Evolutionary conservation across 2,797 vertebrate species (phyloP).

Genomic region (Prunella strophiata): DNA sequence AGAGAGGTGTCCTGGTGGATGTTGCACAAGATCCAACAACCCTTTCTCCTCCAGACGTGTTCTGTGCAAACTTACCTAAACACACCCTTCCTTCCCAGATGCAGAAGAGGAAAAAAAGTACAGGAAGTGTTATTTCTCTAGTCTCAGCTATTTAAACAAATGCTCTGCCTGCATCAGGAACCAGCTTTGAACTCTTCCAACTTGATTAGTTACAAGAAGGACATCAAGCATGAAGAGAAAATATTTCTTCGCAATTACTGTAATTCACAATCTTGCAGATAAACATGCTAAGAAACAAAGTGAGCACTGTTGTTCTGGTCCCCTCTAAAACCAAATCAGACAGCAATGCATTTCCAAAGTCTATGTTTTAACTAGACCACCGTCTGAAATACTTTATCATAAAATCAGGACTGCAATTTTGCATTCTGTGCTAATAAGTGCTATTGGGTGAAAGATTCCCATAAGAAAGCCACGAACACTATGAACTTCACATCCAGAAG

Average conservation of each 20-base stretch:
- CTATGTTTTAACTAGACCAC: not conserved
- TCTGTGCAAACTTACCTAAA: not conserved
- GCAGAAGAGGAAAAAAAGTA: not conserved
- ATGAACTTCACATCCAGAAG: not conserved
- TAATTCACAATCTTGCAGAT: not conserved
- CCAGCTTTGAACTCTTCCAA: not conserved
- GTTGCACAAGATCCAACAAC: not conserved
- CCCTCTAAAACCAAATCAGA: not conserved
- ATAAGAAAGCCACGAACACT: not conserved
- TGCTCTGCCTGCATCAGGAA: not conserved
- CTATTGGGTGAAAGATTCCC: not conserved
- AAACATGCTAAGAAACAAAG: not conserved
- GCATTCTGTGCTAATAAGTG: not conserved
- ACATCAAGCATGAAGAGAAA: not conserved
- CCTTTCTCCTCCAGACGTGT: accelerated
- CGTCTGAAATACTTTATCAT: not conserved
- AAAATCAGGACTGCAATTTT: not conserved
- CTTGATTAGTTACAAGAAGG: not conserved
- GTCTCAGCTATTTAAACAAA: not conserved
- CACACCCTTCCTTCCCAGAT: not conserved
- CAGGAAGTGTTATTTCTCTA: not conserved
- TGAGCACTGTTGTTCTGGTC: not conserved
- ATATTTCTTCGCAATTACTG: not conserved
- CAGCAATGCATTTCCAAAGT: not conserved
- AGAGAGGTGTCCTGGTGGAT: not conserved